A percentile compares a stretch with the other conserved stretches of the same genome.
Evolutionary conservation across 2,113 vertebrate genomes (phyloP).

Genomic region (Oreamnos americanus): DNA sequence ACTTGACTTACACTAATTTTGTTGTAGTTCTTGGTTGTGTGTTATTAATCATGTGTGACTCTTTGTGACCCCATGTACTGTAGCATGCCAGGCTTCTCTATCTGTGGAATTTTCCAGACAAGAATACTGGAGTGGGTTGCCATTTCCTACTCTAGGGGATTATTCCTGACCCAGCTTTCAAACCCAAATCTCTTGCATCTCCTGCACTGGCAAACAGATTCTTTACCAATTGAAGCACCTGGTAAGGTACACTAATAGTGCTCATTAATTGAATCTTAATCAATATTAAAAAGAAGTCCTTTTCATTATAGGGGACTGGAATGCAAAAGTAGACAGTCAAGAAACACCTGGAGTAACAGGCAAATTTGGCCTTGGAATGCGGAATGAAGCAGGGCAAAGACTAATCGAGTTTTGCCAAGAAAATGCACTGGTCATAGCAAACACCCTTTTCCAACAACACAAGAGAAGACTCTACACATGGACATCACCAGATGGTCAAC

Average conservation of each 20-base stretch:
- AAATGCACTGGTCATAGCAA: too few relatives aligned
- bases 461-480: too few relatives aligned
- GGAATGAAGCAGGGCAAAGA: too few relatives aligned
- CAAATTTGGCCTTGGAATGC: too few relatives aligned
- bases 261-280: constrained; percentile 7
- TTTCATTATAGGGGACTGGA: too few relatives aligned
- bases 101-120: not conserved
- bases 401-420: too few relatives aligned
- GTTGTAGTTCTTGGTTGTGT: not conserved
- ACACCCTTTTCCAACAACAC: too few relatives aligned
- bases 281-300: not conserved
- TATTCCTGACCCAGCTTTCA: not conserved
- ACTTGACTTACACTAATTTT: not conserved
- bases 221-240: not conserved
- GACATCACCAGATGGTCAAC: too few relatives aligned
- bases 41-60: not conserved
- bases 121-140: not conserved
- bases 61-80: not conserved
- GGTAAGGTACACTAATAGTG: not conserved
- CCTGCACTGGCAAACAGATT: not conserved
- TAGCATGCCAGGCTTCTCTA: not conserved
- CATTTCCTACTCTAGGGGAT: not conserved
- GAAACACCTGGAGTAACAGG: too few relatives aligned
- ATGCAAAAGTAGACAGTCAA: too few relatives aligned
- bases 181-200: not conserved